Conservation (phyloP, 92 coral and sea anemone genomes). For the Metridium senile region DNA sequence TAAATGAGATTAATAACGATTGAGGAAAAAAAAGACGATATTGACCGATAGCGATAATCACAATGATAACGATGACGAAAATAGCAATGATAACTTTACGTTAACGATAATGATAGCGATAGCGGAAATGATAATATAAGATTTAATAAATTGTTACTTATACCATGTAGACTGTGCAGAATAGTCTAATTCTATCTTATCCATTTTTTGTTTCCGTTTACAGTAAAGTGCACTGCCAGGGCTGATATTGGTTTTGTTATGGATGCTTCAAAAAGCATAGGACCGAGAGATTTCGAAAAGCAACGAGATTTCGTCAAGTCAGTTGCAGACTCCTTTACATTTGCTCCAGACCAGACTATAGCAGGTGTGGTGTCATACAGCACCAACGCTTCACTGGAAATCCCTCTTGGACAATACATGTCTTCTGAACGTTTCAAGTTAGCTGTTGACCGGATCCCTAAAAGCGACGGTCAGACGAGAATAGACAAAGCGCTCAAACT, state of each 20-base stretch:
- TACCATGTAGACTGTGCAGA: too few relatives aligned
- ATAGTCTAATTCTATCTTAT: too few relatives aligned
- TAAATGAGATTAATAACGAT: too few relatives aligned
- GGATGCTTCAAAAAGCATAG: slow-evolving; percentile 87
- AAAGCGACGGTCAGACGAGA: slow-evolving; percentile 74
- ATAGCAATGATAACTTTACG: too few relatives aligned
- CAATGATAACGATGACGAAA: too few relatives aligned
- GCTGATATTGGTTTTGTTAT: slow-evolving; percentile 72
- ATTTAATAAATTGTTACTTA: too few relatives aligned
- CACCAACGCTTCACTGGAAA: slow-evolving; percentile 49
- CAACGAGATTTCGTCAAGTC: slow-evolving; percentile 76
- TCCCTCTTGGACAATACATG: slow-evolving; percentile 34
- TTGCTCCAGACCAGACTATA: slow-evolving; percentile 47
- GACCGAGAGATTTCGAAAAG: slow-evolving; percentile 58
- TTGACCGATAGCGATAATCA: too few relatives aligned
- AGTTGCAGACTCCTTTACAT: slow-evolving; percentile 62
- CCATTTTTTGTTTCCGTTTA: too few relatives aligned
- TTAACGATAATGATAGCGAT: too few relatives aligned
- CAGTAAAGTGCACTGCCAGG: slow-evolving; percentile 21
- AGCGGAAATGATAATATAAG: too few relatives aligned
- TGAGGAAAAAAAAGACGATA: too few relatives aligned
- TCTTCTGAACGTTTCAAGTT: slow-evolving; percentile 31
- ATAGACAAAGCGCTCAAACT: slow-evolving; percentile 75
- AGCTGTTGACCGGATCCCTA: slow-evolving; percentile 66
- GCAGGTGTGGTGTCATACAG: slow-evolving; percentile 77